phyloP scores from a whole-genome alignment of 2,113 vertebrate genomes.

The Oreochromis aureus region DNA sequence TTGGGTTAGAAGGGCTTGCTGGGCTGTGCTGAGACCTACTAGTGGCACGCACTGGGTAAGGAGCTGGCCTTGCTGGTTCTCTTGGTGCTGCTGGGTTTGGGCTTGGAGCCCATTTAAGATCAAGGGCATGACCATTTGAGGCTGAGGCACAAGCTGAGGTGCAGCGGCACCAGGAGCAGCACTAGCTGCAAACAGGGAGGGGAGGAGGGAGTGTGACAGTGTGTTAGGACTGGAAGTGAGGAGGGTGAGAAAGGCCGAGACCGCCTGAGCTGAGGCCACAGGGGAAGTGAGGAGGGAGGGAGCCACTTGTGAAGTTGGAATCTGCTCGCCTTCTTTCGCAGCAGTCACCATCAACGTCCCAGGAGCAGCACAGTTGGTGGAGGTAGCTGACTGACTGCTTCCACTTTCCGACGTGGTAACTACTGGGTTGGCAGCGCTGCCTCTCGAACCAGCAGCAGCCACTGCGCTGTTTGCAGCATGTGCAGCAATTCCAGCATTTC shows the following conservation, averaged over 20 bases:
- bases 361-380: conserved; percentile 54
- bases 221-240: conserved; percentile 71
- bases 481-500: conserved; percentile 68
- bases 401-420: conserved; percentile 43
- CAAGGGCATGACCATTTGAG: conserved; percentile 76
- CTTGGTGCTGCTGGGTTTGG: conserved; percentile 66
- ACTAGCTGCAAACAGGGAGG: conserved; percentile 65
- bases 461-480: conserved; percentile 34
- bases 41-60: conserved; percentile 73
- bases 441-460: conserved; percentile 18
- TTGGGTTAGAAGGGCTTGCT: conserved; percentile 77
- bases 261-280: conserved; percentile 73
- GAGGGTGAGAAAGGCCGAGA: conserved; percentile 77
- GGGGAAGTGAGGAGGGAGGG: conserved; percentile 72
- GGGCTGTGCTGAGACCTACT: conserved; percentile 69
- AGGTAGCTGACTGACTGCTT: conserved; percentile 42
- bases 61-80: conserved; percentile 66
- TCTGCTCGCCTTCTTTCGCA: conserved; percentile 65
- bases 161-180: conserved; percentile 48
- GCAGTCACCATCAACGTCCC: conserved; percentile 53
- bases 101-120: conserved; percentile 72
- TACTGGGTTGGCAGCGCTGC: conserved; percentile 30
- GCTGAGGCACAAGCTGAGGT: conserved; percentile 72
- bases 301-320: conserved; percentile 60
- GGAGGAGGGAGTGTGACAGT: conserved; percentile 66